phyloP scores from a whole-genome alignment of 2,797 vertebrate species.

The Lophotriccus pileatus region DNA sequence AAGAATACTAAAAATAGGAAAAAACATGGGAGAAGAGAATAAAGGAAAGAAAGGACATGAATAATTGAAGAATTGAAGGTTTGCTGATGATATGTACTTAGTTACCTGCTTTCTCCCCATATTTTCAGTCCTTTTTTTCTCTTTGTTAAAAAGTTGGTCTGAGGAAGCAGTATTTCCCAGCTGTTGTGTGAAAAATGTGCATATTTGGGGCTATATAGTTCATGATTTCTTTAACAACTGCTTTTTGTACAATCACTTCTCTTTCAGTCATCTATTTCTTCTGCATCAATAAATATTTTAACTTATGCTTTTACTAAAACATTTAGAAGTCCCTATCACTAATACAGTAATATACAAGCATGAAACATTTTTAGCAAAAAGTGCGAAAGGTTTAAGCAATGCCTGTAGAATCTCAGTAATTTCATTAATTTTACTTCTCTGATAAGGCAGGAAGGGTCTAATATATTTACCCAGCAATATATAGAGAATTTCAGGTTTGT shows the following conservation, averaged over 20 bases:
- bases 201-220: background rate
- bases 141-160: conserved; percentile 45
- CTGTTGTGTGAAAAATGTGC: background rate
- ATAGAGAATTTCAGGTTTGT: background rate
- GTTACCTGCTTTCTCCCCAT: background rate
- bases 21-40: background rate
- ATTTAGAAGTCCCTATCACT: background rate
- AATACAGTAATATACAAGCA: background rate
- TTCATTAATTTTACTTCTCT: background rate
- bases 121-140: conserved; percentile 2
- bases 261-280: background rate
- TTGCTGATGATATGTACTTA: background rate
- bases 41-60: background rate
- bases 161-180: background rate
- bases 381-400: background rate
- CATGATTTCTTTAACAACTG: conserved; percentile 4
- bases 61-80: background rate
- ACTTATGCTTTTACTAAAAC: background rate
- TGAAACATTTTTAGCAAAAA: background rate
- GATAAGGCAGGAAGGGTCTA: background rate
- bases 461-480: background rate
- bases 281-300: background rate
- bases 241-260: conserved; percentile 16
- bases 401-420: background rate
- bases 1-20: background rate